Base-by-base conservation (phyloP, 2,888 invertebrate species). In the Augiades crinisus region DNA sequence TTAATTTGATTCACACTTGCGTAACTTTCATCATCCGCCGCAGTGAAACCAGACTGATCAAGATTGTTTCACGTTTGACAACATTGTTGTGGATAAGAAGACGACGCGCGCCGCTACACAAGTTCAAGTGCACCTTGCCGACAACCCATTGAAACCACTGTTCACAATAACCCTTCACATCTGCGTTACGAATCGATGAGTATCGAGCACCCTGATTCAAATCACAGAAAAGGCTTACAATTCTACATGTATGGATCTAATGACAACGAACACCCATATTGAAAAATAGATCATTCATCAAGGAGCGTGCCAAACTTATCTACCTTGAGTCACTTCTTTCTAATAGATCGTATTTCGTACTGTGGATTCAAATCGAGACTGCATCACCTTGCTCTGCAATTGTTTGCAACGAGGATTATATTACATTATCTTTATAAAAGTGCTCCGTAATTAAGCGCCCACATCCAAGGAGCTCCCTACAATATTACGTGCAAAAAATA, bases 361-460 rank as follows among this genome's bases (percentile, higher is more conserved):
- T 72, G 65, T 72, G 57, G 59, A 71, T 68, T 54, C 68, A 70
- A 68, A 67, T 68, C 67, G 66, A 65, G 61, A 67, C 60, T 64
- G 46, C 67, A 72, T 70, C 78, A 86, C 82, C 85, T 83, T 86
- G 86, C 79, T 63, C 55, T 67, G 64, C 79, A 70, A 86, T 88
- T 85, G 87, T 86, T 84, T 75, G 79, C 78, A 72, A 74, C 67
- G 64, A 72, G 78, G 79, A 88, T 88, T 85, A 75, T 82, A 88
- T 89, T 88, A 85, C 88, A 78, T 79, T 86, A 87, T 88, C 86
- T 85, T 85, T 81, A 79, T 78, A 72, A 78, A 78, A 71, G 75
- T 78, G 76, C 78, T 67, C 75, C 70, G 75, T 82, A 89, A 89
- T 89, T 88, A 89, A 83, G 85, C 83, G 76, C 88, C 88, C 86